Conservation (phyloP, 2,113 vertebrate genomes). For the Osmerus eperlanus region DNA sequence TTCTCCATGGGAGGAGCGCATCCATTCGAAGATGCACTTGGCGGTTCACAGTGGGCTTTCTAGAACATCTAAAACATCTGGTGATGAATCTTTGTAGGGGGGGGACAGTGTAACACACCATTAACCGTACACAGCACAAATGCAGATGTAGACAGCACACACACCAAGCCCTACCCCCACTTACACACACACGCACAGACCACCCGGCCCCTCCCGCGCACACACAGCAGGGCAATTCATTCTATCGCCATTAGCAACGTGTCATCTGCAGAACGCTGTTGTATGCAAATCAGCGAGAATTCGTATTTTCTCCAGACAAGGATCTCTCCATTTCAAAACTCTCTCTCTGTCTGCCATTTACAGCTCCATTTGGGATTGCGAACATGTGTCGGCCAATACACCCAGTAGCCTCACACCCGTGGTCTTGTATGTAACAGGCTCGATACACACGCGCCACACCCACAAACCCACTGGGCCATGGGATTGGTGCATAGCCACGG, state of each 20-base stretch:
- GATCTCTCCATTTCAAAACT: background rate
- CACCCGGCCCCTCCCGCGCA: background rate
- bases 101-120: constrained; percentile 35
- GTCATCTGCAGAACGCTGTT: constrained; percentile 46
- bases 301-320: constrained; percentile 30
- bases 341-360: background rate
- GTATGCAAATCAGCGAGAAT: constrained; percentile 55
- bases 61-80: no score
- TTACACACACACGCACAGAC: constrained; percentile 2
- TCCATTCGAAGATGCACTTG: constrained; percentile 23
- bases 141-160: background rate
- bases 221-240: constrained; percentile 40
- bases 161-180: background rate
- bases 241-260: constrained; percentile 51
- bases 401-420: background rate
- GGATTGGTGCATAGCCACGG: constrained; percentile 65
- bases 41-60: no score
- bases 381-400: background rate
- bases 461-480: constrained; percentile 35
- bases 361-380: background rate
- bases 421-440: background rate
- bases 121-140: constrained; percentile 36
- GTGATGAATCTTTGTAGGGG: no score
- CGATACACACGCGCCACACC: background rate
- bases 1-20: constrained; percentile 23